Conservation (phyloP, 2,888 invertebrate genomes). For the Ashinkailepas kermadecensis region DNA sequence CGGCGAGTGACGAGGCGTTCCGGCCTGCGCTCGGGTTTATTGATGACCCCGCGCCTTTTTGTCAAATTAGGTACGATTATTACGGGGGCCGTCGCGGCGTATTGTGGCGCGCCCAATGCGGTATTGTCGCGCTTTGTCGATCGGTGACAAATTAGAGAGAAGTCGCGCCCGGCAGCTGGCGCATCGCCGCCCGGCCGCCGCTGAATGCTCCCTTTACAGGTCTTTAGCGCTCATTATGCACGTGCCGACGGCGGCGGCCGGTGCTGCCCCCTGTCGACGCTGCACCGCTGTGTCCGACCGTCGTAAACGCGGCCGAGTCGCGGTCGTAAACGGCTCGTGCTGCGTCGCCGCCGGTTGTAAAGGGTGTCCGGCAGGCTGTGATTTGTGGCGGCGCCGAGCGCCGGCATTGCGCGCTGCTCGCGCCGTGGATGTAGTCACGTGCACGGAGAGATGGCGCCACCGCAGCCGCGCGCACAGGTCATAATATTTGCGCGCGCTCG, state of each 20-base stretch:
- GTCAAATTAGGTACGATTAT: slow-evolving; percentile 19
- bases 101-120: neutral
- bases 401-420: neutral
- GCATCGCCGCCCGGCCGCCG: neutral
- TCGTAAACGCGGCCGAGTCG: neutral
- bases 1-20: slow-evolving; percentile 3
- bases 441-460: too few species aligned
- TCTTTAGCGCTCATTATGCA: slow-evolving; percentile 20
- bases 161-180: neutral
- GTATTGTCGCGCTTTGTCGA: slow-evolving; percentile 21
- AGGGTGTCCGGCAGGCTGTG: neutral
- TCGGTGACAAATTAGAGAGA: slow-evolving; percentile 20
- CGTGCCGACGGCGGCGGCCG: neutral
- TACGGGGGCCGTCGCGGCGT: neutral
- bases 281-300: neutral
- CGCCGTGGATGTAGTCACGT: too few species aligned
- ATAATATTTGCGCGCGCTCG: neutral
- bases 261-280: neutral
- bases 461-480: neutral
- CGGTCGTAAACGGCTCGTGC: neutral
- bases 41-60: slow-evolving; percentile 15
- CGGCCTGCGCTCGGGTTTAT: neutral
- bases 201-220: slow-evolving; percentile 17
- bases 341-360: neutral
- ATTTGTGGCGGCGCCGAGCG: neutral